phyloP scores from a whole-genome alignment of 2,888 invertebrate genomes.

The Drosophila fulvimacula region DNA sequence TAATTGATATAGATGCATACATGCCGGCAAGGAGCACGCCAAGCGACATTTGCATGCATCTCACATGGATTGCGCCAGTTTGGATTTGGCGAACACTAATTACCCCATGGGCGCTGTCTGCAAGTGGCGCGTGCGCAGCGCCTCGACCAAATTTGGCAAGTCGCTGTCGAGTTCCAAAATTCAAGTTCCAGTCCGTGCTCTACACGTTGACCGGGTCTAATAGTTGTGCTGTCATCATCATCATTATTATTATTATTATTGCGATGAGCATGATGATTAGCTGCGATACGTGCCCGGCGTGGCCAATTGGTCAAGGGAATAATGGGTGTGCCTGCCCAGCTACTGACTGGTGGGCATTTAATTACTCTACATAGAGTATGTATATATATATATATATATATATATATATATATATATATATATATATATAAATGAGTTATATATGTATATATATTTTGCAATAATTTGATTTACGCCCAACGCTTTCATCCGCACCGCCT shows the following conservation, averaged over 20 bases:
- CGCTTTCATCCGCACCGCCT: conserved; percentile 37
- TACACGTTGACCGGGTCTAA: neutral
- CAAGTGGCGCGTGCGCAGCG: conserved; percentile 43
- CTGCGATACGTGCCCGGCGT: conserved; percentile 29
- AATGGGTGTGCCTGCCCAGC: conserved; percentile 17
- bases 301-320: conserved; percentile 1
- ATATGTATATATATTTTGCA: conserved; percentile 2
- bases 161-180: neutral
- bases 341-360: conserved; percentile 2
- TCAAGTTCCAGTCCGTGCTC: conserved; percentile 1
- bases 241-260: conserved; percentile 7
- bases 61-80: conserved; percentile 14
- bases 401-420: neutral
- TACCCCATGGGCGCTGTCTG: conserved; percentile 8
- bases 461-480: conserved; percentile 7
- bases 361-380: conserved; percentile 23
- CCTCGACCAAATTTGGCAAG: conserved; percentile 18
- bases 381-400: neutral
- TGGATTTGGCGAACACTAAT: conserved; percentile 22
- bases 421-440: neutral
- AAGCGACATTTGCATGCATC: conserved; percentile 32
- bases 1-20: neutral
- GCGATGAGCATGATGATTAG: conserved; percentile 21
- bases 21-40: neutral
- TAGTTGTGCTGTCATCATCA: conserved; percentile 26